phyloP scores from a whole-genome alignment of 1,140 invertebrate species.

The Drosophila ohnishii region DNA sequence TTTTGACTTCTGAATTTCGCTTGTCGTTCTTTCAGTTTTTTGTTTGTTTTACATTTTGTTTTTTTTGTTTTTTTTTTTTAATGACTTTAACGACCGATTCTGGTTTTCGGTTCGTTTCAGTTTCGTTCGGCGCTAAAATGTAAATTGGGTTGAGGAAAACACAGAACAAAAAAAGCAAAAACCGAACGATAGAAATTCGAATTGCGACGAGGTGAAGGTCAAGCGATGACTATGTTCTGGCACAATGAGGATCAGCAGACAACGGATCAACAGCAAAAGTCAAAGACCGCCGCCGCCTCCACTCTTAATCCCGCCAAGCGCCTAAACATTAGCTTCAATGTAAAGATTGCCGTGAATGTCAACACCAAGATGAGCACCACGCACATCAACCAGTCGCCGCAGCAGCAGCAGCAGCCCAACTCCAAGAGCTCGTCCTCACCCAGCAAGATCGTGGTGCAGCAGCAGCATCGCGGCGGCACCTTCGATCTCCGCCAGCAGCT shows the following conservation, averaged over 20 bases:
- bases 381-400: conserved; percentile 34
- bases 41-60: conserved; percentile 1
- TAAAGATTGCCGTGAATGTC: conserved; percentile 74
- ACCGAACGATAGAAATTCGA: conserved; percentile 47
- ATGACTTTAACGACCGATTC: conserved; percentile 5
- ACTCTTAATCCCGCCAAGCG: conserved; percentile 21
- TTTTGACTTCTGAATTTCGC: conserved; percentile 30
- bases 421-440: not conserved
- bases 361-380: conserved; percentile 62
- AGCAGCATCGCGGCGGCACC: conserved; percentile 8
- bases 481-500: conserved; percentile 48
- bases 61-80: conserved; percentile 2
- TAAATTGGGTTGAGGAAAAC: conserved; percentile 39
- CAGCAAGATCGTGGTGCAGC: conserved; percentile 14
- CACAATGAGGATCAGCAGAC: conserved; percentile 48
- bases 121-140: conserved; percentile 62
- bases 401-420: not conserved
- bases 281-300: not conserved
- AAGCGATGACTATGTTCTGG: conserved; percentile 66
- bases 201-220: conserved; percentile 47
- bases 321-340: conserved; percentile 69
- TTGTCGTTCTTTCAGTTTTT: not conserved
- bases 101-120: conserved; percentile 15
- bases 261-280: conserved; percentile 10
- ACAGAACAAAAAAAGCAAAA: conserved; percentile 31